Evolutionary conservation across 2,113 vertebrate species (phyloP), one percentile per base, ranked within the genome.

Genomic region (Ancistrus triradiatus): DNA sequence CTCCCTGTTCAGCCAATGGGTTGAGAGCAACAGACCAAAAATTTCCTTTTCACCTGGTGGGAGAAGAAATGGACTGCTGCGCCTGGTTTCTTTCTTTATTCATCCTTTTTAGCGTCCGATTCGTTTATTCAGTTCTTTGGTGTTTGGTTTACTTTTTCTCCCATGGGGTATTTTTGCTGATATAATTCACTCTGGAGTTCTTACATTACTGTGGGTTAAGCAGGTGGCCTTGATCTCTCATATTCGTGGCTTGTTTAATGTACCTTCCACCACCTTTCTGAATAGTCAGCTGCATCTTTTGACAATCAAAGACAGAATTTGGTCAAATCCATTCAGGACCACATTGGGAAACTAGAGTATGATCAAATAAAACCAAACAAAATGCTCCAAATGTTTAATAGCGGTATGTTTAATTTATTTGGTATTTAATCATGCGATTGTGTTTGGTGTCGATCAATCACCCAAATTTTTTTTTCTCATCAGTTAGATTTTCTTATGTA

Each of bases 11-110:
- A 76, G 66, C 76, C 68, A 22, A 50, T 66, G 43, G 64, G 65
- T 63, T 79, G 66, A 80, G 71, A 78, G 77, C 77, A 61, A 75
- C 74, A 73, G 76, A 81, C 72, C 72, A 81, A 80, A 73, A 73
- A 69, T 13, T 46, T 76, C 50, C 37, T 59, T 57, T 73, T 69
- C 51, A 60, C 53, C 46, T 63, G 62, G 69, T 75, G 69, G 74
- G 63, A 72, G 73, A 61, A 46, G 72, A 10, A 66, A 74, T 70
- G 70, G 53, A 69, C 51, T 25, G 51, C 44, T 17, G 42, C n/a
- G 10, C 19, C 1, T 17, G 8, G 14, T 37, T 9, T 18, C 5
- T 59, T 28, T 22, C 3, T 53, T 25, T 15, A 38, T 22, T 58
- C 14, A 2, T 40, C 11, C 17, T 15, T 6, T 43, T 33, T 22